Evolutionary conservation across 2,113 vertebrate genomes (phyloP).

Genomic region (Probosciger aterrimus): DNA sequence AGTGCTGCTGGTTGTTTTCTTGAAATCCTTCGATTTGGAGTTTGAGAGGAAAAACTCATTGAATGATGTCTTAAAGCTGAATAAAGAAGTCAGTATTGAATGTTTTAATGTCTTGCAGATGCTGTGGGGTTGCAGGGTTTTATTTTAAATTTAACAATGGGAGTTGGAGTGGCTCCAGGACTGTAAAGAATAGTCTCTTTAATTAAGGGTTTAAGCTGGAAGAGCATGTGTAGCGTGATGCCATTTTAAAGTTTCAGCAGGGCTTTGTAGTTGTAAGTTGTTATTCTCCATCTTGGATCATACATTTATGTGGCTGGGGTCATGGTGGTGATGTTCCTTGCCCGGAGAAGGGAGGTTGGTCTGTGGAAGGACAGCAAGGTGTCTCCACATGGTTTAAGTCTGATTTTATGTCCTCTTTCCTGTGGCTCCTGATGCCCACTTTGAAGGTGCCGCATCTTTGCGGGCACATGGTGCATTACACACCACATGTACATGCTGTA

Average conservation of each 20-base stretch:
- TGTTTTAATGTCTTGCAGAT: conserved; percentile 50
- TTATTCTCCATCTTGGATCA: background rate
- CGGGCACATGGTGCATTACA: background rate
- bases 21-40: background rate
- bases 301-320: background rate
- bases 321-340: background rate
- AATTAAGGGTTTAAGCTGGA: conserved; percentile 47
- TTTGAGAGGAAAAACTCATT: background rate
- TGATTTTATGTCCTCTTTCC: background rate
- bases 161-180: conserved; percentile 41
- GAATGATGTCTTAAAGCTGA: conserved; percentile 28
- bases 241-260: conserved; percentile 24
- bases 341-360: background rate
- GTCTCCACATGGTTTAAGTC: background rate
- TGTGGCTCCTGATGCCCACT: background rate
- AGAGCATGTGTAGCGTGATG: background rate
- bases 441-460: background rate
- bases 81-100: conserved; percentile 22
- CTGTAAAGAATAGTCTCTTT: conserved; percentile 39
- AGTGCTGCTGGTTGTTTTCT: background rate
- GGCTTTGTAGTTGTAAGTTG: conserved; percentile 13
- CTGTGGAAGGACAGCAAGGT: background rate
- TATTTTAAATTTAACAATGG: conserved; percentile 57
- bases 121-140: conserved; percentile 31
- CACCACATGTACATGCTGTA: too few relatives aligned